These are phyloP conservation scores for Drosophila diplacantha DNA, from an alignment of 2,888 invertebrate genomes.

Conservation along the genomic window DNA sequence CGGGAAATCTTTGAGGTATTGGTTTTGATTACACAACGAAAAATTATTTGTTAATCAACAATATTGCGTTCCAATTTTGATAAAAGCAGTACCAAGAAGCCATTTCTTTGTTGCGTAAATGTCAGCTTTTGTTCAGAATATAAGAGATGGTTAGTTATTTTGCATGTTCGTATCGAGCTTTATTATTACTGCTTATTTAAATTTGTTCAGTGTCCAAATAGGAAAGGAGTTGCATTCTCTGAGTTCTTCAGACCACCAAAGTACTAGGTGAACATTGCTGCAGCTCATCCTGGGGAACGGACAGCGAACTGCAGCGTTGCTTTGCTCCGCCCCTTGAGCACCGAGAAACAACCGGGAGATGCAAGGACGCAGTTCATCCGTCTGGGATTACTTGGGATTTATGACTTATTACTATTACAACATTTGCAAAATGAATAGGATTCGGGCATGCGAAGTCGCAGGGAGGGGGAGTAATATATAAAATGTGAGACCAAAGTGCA, in stretches of 20 bases:
- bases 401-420: constrained; percentile 25
- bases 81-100: neutral
- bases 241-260: neutral
- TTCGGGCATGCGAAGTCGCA: constrained; percentile 33
- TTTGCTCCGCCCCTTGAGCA: neutral
- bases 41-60: neutral
- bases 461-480: neutral
- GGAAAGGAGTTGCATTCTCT: neutral
- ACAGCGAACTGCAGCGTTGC: neutral
- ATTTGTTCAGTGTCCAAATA: neutral
- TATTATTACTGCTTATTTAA: neutral
- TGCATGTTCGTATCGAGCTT: too few relatives aligned
- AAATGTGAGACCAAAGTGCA: neutral
- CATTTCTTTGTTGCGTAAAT: neutral
- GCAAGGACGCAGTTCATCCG: constrained; percentile 2
- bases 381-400: constrained; percentile 37
- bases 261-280: neutral
- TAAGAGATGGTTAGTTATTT: too few relatives aligned
- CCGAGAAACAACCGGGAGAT: neutral
- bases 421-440: constrained; percentile 21
- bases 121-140: neutral
- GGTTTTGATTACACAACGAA: neutral
- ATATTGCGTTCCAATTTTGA: neutral
- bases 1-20: neutral
- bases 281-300: neutral